These are phyloP conservation scores for Caenorhabditis sp. DNA, from an alignment of 2,888 invertebrate genomes.

Conservation along the genomic window DNA sequence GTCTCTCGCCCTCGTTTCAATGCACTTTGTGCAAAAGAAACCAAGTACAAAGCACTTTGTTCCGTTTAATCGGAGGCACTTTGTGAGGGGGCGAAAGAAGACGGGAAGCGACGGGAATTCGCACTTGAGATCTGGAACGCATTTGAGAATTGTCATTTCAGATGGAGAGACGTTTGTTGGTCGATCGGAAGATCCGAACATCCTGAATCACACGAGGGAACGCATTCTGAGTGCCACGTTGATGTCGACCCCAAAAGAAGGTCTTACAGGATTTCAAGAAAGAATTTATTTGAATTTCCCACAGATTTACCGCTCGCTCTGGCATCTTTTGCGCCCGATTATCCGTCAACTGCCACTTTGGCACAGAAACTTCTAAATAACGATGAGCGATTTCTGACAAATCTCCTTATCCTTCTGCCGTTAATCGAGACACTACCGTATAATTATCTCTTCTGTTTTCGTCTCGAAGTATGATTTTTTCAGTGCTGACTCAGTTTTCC, in stretches of 20 bases:
- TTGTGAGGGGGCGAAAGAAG: conserved; percentile 17
- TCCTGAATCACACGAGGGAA: conserved; percentile 9
- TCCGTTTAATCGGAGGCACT: conserved; percentile 10
- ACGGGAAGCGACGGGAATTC: conserved; percentile 5
- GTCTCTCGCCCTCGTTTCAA: conserved; percentile 4
- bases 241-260: conserved; percentile 8
- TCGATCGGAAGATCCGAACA: neutral
- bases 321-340: neutral
- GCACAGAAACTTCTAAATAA: conserved; percentile 41
- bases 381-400: conserved; percentile 50
- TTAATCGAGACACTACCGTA: conserved; percentile 16
- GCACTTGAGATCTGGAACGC: neutral
- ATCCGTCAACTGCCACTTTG: conserved; percentile 14
- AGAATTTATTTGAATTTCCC: neutral
- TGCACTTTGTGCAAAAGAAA: conserved; percentile 43
- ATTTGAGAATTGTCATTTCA: conserved; percentile 7
- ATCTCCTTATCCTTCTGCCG: conserved; percentile 6
- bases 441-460: neutral
- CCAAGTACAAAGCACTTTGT: neutral
- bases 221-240: conserved; percentile 23
- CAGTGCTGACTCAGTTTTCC: conserved; percentile 30
- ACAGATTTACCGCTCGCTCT: conserved; percentile 17
- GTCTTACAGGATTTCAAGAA: neutral
- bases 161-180: conserved; percentile 43
- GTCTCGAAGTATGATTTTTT: neutral